These are phyloP conservation scores for Typhlomys cinereus DNA, from an alignment of 2,113 vertebrate species.

Conservation along the genomic window DNA sequence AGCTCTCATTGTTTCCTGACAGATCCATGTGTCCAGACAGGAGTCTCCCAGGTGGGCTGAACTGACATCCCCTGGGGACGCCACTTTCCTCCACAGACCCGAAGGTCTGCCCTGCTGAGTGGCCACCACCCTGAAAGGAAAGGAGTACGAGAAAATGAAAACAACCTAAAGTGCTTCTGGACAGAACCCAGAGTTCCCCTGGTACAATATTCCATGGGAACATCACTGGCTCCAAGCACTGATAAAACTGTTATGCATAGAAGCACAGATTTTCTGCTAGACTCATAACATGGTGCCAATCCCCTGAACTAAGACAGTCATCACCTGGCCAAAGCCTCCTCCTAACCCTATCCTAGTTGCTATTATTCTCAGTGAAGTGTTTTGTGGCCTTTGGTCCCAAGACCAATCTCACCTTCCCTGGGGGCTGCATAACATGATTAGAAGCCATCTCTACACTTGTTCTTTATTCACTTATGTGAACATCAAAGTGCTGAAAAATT, in stretches of 20 bases:
- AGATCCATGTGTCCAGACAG: not conserved
- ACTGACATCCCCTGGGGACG: not conserved
- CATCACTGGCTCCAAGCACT: not conserved
- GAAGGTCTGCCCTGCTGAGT: not conserved
- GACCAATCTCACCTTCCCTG: not conserved
- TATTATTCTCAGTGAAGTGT: not conserved
- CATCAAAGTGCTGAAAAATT: not conserved
- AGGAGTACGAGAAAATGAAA: not conserved
- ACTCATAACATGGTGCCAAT: not conserved
- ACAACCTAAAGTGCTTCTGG: not conserved
- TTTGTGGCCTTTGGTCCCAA: not conserved
- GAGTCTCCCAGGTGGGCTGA: not conserved
- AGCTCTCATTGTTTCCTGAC: not conserved
- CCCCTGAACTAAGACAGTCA: not conserved
- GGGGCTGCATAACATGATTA: not conserved
- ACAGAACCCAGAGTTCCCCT: not conserved
- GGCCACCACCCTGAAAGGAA: not conserved
- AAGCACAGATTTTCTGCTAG: not conserved
- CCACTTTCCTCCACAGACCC: not conserved
- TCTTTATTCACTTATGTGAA: not conserved
- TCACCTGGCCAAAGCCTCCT: not conserved
- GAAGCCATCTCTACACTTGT: not conserved
- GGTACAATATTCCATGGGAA: slow-evolving; percentile 16
- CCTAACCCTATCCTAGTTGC: not conserved
- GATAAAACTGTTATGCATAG: not conserved